Evolutionary conservation across 1,140 invertebrate species (phyloP).

Genomic region (Rhynchophorus ferrugineus): DNA sequence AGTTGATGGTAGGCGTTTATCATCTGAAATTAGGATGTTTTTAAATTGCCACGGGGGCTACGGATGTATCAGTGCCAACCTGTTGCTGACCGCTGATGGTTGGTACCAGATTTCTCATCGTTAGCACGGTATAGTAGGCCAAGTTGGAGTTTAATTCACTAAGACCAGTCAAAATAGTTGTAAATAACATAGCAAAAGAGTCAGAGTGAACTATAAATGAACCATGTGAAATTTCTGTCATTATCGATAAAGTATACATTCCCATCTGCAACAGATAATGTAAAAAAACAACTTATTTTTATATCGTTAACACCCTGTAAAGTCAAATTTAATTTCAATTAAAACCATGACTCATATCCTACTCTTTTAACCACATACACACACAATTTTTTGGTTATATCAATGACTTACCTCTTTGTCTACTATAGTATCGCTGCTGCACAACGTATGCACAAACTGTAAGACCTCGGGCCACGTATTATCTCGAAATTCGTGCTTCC

Average conservation of each 20-base stretch:
- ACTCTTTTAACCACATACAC: background rate
- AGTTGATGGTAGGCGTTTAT: slow-evolving; percentile 54
- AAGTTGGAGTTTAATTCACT: slow-evolving; percentile 45
- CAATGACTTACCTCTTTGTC: slow-evolving; percentile 60
- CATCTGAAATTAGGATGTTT: slow-evolving; percentile 40
- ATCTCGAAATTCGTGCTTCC: slow-evolving; percentile 62
- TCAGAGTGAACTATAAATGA: slow-evolving; percentile 49
- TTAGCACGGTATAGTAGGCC: slow-evolving; percentile 53
- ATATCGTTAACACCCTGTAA: background rate
- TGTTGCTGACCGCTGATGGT: slow-evolving; percentile 51
- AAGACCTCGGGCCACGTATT: slow-evolving; percentile 64
- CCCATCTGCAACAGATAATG: slow-evolving; percentile 47
- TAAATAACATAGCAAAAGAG: slow-evolving; percentile 49
- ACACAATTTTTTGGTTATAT: slow-evolving; percentile 14
- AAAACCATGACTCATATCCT: background rate
- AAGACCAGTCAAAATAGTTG: slow-evolving; percentile 44
- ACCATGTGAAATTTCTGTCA: slow-evolving; percentile 54
- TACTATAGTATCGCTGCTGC: slow-evolving; percentile 45
- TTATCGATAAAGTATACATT: slow-evolving; percentile 55
- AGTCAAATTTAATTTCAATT: background rate
- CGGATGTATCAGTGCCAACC: slow-evolving; percentile 34
- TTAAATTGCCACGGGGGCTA: background rate
- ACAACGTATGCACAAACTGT: slow-evolving; percentile 55
- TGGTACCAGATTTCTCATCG: slow-evolving; percentile 53
- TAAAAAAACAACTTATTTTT: background rate